Evolutionary conservation across 2,113 vertebrate genomes (phyloP).

Genomic region (Eptesicus fuscus): DNA sequence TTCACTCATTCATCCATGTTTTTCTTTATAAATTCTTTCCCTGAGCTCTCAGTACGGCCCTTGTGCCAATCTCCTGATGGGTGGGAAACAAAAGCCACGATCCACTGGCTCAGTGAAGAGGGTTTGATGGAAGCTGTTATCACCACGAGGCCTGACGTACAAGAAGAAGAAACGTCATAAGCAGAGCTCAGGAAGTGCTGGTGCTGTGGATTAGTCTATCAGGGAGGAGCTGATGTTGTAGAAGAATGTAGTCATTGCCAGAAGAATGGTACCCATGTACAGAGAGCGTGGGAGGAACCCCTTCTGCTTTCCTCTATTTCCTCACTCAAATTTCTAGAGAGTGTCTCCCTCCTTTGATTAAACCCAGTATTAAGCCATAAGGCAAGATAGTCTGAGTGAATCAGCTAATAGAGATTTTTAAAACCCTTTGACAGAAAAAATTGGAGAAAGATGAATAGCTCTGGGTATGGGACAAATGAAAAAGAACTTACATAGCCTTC

Average conservation of each 20-base stretch:
- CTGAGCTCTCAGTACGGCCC: not conserved
- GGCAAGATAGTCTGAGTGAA: not conserved
- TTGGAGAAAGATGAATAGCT: not conserved
- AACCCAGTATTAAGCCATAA: not conserved
- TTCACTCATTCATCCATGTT: not conserved
- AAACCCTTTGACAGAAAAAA: not conserved
- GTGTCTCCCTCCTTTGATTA: not conserved
- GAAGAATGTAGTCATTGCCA: not conserved
- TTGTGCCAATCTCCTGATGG: not conserved
- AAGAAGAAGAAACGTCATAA: not conserved
- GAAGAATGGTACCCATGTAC: not conserved
- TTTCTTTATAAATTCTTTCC: not conserved
- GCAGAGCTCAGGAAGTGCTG: not conserved
- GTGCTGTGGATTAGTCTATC: not conserved
- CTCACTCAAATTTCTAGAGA: not conserved
- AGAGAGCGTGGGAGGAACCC: not conserved
- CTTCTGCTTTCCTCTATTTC: not conserved
- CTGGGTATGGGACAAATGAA: not conserved
- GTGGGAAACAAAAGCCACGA: not conserved
- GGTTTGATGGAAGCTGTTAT: not conserved
- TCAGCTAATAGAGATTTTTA: not conserved
- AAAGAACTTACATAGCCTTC: not conserved
- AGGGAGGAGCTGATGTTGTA: not conserved
- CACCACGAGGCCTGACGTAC: fast-evolving
- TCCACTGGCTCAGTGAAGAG: not conserved